Base-by-base conservation (phyloP, 1,140 invertebrate species). In the Panulirus ornatus region DNA sequence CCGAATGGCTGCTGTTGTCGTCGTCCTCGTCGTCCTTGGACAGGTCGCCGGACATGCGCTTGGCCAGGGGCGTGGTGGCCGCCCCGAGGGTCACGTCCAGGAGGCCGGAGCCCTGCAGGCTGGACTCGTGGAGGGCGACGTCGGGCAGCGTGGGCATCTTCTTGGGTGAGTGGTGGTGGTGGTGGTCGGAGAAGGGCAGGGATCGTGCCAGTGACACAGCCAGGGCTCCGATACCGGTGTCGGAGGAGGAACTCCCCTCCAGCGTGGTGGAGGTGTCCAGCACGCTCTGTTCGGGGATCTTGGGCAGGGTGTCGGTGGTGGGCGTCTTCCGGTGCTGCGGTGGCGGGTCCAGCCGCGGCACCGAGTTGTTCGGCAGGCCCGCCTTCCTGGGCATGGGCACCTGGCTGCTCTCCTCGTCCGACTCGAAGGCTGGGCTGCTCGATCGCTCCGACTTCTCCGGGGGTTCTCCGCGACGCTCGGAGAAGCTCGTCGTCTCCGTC, bases 341-440 rank as follows among this genome's bases (percentile, higher is more conserved):
- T 36, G 91, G 92, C 36, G 93, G 92, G 27, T 93, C 92, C 40
- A 94, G 95, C 2, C 95, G 94, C 1, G 95, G 5, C 94, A 94
- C 3, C 95, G 94, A 94, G 58, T 95, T 95, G 91, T 96, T 96
- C 85, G 95, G 95, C 95, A 5, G 95, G 95, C 92, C 96, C 95
- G 76, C 79, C 91, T 92, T 54, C 90, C 89, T 11, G 91, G 91
- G 34, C 93, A 92, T 0, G 95, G 81, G 87, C 16, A 90, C 42
- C 27, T 92, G 85, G 85, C 96, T 97, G 90, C 97, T 97, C 93
- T 95, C 95, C 73, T 99, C 98, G 94, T 99, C 98, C 0, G 98
- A 99, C 91, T 99, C 98, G 94, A 99, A 99, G 0, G 97, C 97
- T 0, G 98, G 98, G 93, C 97, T 98, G 93, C 97, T 98, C 0